phyloP scores from a whole-genome alignment of 2,113 vertebrate species.

The Cinclus cinclus region DNA sequence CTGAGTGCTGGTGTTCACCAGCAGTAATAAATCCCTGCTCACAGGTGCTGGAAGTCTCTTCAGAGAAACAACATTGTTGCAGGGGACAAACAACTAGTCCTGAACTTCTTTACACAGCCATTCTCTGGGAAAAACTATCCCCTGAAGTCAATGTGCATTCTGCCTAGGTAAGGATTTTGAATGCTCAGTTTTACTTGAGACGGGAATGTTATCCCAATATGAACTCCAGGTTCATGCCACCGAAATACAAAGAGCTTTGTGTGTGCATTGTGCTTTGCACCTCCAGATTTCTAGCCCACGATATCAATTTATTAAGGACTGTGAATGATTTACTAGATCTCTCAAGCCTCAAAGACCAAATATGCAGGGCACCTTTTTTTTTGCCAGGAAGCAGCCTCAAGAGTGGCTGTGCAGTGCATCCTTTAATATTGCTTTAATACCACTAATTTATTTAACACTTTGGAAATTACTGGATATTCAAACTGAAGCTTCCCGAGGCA shows the following conservation, averaged over 20 bases:
- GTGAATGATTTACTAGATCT: not conserved
- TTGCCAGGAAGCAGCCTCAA: not conserved
- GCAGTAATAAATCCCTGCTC: not conserved
- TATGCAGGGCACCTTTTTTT: not conserved
- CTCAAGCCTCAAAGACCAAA: not conserved
- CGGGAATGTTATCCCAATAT: not conserved
- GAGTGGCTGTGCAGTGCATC: not conserved
- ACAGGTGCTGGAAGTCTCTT: not conserved
- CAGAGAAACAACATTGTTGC: not conserved
- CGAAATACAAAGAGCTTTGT: not conserved
- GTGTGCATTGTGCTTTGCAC: not conserved
- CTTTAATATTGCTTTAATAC: not conserved
- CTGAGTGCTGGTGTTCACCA: not conserved
- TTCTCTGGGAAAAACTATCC: not conserved
- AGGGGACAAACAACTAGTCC: not conserved
- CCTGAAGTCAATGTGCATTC: not conserved
- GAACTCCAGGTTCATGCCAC: not conserved
- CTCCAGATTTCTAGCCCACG: not conserved
- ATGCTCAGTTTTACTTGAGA: not conserved
- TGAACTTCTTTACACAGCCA: not conserved
- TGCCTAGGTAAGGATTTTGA: constrained; percentile 12
- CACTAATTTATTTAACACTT: not conserved
- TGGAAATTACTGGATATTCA: not conserved
- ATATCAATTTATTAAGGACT: not conserved
- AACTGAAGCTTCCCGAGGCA: not conserved